These are phyloP conservation scores for Theonella swinhoei DNA, from an alignment of 37 sponge, comb jelly and placozoan species.

Conservation along the genomic window DNA sequence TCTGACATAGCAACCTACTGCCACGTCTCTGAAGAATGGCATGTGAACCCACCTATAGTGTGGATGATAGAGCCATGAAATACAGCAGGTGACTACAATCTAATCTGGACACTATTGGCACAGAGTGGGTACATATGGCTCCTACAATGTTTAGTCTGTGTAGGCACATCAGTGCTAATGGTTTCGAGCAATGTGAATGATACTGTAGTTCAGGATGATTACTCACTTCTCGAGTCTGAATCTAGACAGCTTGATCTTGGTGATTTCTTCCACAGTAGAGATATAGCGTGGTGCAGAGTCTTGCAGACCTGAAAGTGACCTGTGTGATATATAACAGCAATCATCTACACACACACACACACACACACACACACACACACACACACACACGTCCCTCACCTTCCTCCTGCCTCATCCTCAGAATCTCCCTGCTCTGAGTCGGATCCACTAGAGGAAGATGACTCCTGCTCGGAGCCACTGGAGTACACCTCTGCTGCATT, in stretches of 20 bases:
- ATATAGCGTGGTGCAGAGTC: constrained; percentile 28
- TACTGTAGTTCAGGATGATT: too few species aligned
- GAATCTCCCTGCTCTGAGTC: constrained; percentile 40
- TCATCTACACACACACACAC: neutral
- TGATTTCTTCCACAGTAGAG: constrained; percentile 57
- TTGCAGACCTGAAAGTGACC: constrained; percentile 12
- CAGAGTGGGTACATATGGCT: neutral
- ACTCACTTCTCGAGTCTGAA: constrained; percentile 91
- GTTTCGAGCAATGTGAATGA: neutral
- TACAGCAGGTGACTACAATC: too few species aligned
- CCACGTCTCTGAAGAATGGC: constrained; percentile 93
- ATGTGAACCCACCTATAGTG: constrained; percentile 84
- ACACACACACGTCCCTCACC: constrained; percentile 7
- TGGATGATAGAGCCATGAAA: neutral
- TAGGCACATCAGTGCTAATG: neutral
- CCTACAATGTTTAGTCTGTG: too few species aligned
- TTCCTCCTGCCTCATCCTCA: constrained; percentile 62
- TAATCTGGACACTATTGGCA: neutral
- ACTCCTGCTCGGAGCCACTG: constrained; percentile 45
- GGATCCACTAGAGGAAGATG: constrained; percentile 13
- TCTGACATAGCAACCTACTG: constrained; percentile 88
- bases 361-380: neutral
- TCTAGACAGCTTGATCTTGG: constrained; percentile 87
- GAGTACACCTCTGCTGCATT: constrained; percentile 64
- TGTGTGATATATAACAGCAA: neutral